phyloP scores from a whole-genome alignment of 2,113 vertebrate genomes.

The Lagenorhynchus albirostris region DNA sequence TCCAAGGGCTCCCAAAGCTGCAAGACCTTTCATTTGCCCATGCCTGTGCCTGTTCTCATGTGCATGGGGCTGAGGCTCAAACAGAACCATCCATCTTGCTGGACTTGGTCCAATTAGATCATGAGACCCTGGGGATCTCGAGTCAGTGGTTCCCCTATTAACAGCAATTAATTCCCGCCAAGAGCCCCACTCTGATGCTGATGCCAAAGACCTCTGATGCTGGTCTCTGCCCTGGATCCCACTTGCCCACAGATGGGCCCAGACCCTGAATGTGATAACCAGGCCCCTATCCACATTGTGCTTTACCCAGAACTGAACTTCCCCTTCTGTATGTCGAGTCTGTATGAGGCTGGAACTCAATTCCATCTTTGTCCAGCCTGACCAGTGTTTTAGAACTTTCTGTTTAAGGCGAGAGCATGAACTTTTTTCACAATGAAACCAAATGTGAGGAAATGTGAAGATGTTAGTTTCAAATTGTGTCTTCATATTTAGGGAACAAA shows the following conservation, averaged over 20 bases:
- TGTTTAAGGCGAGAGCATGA: background rate
- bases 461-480: background rate
- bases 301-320: background rate
- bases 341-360: background rate
- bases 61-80: background rate
- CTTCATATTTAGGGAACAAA: constrained; percentile 11
- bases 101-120: background rate
- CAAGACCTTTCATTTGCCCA: background rate
- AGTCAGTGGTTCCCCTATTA: background rate
- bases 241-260: background rate
- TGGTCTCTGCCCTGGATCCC: background rate
- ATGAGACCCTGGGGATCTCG: background rate
- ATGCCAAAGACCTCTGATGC: background rate
- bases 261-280: background rate
- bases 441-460: constrained; percentile 11
- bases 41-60: background rate
- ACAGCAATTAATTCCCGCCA: background rate
- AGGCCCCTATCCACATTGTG: no score
- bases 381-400: background rate
- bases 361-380: background rate
- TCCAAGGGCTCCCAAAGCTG: background rate
- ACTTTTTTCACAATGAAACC: constrained; percentile 10
- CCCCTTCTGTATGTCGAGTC: background rate
- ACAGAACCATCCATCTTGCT: background rate
- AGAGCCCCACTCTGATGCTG: background rate